These are phyloP conservation scores for Trypoxylus dichotomus DNA, from an alignment of 1,140 invertebrate genomes.

Conservation along the genomic window DNA sequence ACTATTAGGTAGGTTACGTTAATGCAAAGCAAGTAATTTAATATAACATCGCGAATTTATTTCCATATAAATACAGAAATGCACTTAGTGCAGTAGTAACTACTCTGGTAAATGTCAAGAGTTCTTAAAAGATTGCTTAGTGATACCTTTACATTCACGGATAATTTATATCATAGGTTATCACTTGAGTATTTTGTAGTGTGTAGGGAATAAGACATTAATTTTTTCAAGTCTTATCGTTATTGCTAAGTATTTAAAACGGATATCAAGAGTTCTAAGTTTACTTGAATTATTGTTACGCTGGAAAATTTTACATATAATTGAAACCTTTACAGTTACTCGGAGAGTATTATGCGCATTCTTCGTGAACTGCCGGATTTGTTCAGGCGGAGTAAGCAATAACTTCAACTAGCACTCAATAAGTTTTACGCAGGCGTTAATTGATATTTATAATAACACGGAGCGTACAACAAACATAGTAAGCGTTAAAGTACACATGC, in stretches of 20 bases:
- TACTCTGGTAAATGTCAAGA: background rate
- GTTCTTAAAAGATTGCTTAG: background rate
- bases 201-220: too few species aligned
- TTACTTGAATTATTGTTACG: too few species aligned
- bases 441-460: constrained; percentile 7
- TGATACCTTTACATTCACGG: too few species aligned
- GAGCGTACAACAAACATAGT: background rate
- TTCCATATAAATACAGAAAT: background rate
- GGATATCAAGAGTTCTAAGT: too few species aligned
- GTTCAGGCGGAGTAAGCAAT: background rate
- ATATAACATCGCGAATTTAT: background rate
- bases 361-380: background rate
- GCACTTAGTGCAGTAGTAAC: background rate
- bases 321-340: background rate
- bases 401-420: background rate
- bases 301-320: background rate
- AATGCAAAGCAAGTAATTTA: background rate
- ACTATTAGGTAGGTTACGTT: background rate
- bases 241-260: too few species aligned
- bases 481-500: constrained; percentile 1
- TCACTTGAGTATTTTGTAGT: background rate
- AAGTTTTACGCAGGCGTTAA: background rate
- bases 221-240: too few species aligned
- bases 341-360: background rate
- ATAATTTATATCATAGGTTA: too few species aligned